Conservation (phyloP, 2,888 invertebrate species). For the Dynastes maya region DNA sequence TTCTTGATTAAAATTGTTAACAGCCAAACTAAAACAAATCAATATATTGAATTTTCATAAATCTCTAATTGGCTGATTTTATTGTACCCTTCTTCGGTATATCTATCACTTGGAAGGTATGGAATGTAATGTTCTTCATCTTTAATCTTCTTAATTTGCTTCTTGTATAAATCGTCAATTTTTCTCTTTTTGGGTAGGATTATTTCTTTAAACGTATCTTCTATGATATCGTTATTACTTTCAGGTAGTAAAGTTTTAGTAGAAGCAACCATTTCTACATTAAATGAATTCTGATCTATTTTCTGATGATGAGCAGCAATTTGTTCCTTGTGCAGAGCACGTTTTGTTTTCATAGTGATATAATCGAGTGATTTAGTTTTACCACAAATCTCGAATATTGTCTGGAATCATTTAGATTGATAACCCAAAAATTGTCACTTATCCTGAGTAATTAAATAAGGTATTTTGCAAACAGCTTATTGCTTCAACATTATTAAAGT, state of each 20-base stretch:
- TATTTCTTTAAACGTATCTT: constrained; percentile 74
- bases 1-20: constrained; percentile 85
- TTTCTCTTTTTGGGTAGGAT: constrained; percentile 73
- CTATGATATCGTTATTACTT: constrained; percentile 74
- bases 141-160: constrained; percentile 73
- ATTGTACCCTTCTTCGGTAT: constrained; percentile 84
- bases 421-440: too few species aligned
- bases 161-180: constrained; percentile 74
- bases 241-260: constrained; percentile 65
- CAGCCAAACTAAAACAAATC: constrained; percentile 75
- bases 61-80: not conserved
- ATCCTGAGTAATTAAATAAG: not conserved
- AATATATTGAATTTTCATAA: constrained; percentile 30
- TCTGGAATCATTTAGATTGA: constrained; percentile 73
- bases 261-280: constrained; percentile 55
- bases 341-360: constrained; percentile 90
- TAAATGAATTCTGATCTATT: constrained; percentile 66
- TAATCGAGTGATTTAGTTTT: constrained; percentile 85
- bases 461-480: not conserved
- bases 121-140: constrained; percentile 91
- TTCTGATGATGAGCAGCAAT: constrained; percentile 71
- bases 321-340: constrained; percentile 80
- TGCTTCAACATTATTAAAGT: too few species aligned
- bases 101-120: constrained; percentile 87
- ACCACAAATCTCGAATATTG: constrained; percentile 93